Evolutionary conservation across 2,888 invertebrate species (phyloP).

Genomic region (Eudasyphora cyanicolor): DNA sequence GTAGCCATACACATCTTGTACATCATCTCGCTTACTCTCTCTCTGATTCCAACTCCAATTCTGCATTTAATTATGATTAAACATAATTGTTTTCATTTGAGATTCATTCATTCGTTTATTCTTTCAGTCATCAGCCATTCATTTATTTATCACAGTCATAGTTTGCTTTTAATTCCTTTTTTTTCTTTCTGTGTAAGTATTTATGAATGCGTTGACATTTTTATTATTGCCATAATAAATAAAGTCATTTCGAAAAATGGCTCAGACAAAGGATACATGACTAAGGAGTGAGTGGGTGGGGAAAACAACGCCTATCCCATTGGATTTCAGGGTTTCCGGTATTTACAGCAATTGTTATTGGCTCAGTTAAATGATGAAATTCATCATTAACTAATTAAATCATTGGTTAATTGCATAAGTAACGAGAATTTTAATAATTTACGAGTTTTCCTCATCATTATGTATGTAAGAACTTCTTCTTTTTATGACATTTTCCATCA

Average conservation of each 20-base stretch:
- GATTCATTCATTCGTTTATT: constrained; percentile 33
- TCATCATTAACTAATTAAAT: too few species aligned
- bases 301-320: too few species aligned
- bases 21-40: neutral
- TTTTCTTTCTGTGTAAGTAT: constrained; percentile 2
- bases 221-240: constrained; percentile 48
- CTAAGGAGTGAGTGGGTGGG: too few species aligned
- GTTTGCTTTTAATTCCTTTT: constrained; percentile 1
- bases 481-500: too few species aligned
- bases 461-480: too few species aligned
- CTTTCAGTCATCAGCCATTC: constrained; percentile 30
- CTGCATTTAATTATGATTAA: constrained; percentile 47
- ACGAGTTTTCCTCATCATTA: too few species aligned
- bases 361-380: too few species aligned
- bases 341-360: too few species aligned
- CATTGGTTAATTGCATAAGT: too few species aligned
- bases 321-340: too few species aligned
- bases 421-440: too few species aligned
- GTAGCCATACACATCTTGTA: neutral
- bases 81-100: constrained; percentile 35
- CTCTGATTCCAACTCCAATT: neutral
- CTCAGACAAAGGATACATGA: too few species aligned
- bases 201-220: constrained; percentile 36
- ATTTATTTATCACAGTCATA: constrained; percentile 20
- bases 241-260: constrained; percentile 10